These are phyloP conservation scores for Scrobipalpa atriplicella DNA, from an alignment of 2,888 invertebrate species.

Conservation along the genomic window DNA sequence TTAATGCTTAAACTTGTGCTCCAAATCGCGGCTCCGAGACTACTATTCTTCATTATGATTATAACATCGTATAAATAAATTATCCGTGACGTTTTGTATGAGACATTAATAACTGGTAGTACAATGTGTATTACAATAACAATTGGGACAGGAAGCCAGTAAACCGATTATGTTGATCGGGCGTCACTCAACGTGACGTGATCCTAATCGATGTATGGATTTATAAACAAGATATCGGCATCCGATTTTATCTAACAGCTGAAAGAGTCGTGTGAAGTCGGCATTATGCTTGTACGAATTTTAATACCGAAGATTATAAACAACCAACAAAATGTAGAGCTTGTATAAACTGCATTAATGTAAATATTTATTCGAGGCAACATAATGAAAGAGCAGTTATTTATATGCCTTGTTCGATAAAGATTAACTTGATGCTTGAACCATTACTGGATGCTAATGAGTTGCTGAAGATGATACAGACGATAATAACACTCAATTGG, in stretches of 20 bases:
- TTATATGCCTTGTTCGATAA: background rate
- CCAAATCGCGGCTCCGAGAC: constrained; percentile 56
- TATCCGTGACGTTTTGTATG: constrained; percentile 58
- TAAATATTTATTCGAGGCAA: too few species aligned
- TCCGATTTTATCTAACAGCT: constrained; percentile 65
- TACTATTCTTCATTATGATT: constrained; percentile 50
- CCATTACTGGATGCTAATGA: constrained; percentile 6
- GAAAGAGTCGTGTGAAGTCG: constrained; percentile 44
- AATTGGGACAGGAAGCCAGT: constrained; percentile 72
- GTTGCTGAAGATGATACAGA: constrained; percentile 17
- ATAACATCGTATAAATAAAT: constrained; percentile 55
- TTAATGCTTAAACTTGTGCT: constrained; percentile 63
- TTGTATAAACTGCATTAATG: too few species aligned
- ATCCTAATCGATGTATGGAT: constrained; percentile 70
- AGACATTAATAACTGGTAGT: constrained; percentile 75
- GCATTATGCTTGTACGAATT: constrained; percentile 29
- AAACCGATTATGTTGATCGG: constrained; percentile 78
- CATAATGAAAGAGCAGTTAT: background rate
- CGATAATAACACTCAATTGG: constrained; percentile 17
- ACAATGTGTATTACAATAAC: constrained; percentile 73
- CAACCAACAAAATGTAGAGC: background rate
- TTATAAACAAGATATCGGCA: constrained; percentile 68
- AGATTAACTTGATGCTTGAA: constrained; percentile 11
- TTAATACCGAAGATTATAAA: background rate
- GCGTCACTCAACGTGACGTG: constrained; percentile 72